Percentiles rank a stretch among this genome's conserved stretches.
Evolutionary conservation across 1,140 invertebrate species (phyloP).

Genomic region (Andricus grossulariae): DNA sequence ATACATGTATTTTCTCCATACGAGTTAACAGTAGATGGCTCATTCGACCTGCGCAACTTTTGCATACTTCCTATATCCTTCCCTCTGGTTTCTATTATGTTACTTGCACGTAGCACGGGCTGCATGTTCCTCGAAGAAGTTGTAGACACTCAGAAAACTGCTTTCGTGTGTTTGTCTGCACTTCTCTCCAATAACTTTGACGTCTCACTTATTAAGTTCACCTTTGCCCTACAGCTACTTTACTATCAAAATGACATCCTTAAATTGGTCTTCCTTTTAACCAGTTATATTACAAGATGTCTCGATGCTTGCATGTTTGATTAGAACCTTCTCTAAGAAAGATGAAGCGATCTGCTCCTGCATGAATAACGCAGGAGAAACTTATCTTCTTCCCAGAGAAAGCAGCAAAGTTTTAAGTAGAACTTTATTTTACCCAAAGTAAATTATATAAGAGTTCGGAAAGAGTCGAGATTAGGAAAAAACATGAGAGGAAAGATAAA

Average conservation of each 20-base stretch:
- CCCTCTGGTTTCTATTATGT: constrained; percentile 54
- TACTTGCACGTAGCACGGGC: constrained; percentile 40
- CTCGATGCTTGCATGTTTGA: constrained; percentile 12
- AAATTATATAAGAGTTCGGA: background rate
- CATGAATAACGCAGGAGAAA: constrained; percentile 1
- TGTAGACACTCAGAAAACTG: constrained; percentile 9
- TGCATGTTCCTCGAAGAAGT: background rate
- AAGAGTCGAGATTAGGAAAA: background rate
- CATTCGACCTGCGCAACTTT: constrained; percentile 19
- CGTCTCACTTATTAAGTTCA: constrained; percentile 5
- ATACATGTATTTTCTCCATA: background rate
- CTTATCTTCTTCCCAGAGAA: background rate
- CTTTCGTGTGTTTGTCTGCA: background rate
- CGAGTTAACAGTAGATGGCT: background rate
- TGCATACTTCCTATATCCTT: constrained; percentile 43
- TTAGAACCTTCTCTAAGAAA: constrained; percentile 12
- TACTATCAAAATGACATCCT: background rate
- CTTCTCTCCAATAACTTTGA: constrained; percentile 1
- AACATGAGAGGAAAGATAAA: background rate
- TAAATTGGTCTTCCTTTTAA: constrained; percentile 12
- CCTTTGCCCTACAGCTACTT: background rate
- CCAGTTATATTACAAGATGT: background rate
- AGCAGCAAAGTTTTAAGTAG: constrained; percentile 4
- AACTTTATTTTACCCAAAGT: background rate
- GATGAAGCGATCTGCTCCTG: background rate